A percentile compares a stretch with the other conserved stretches of the same genome.
Conservation (phyloP, 2,888 invertebrate species). For the Ectemnius cavifrons region DNA sequence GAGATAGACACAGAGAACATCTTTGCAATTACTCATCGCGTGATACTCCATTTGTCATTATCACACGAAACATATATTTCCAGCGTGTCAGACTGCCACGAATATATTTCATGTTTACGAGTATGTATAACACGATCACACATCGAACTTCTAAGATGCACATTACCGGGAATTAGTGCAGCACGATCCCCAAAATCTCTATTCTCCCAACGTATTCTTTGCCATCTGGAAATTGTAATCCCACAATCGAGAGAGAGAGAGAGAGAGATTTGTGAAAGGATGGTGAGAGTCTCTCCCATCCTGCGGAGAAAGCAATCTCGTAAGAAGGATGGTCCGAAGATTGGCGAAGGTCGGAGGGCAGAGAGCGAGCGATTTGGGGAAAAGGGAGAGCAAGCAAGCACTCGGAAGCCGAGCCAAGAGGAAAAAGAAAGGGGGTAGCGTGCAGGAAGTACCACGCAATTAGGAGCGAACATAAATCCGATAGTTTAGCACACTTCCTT, state of each 20-base stretch:
- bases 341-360: slow-evolving; percentile 7
- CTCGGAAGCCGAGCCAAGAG: slow-evolving; percentile 12
- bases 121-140: no score
- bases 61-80: slow-evolving; percentile 2
- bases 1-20: slow-evolving; percentile 25
- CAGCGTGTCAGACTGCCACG: neutral
- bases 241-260: neutral
- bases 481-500: slow-evolving; percentile 75
- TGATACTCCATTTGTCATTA: slow-evolving; percentile 2
- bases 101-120: no score
- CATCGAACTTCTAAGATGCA: no score
- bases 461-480: slow-evolving; percentile 77
- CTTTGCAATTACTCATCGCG: slow-evolving; percentile 1
- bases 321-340: slow-evolving; percentile 23
- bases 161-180: no score
- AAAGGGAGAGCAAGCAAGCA: neutral
- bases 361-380: slow-evolving; percentile 31
- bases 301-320: slow-evolving; percentile 40
- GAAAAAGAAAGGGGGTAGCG: slow-evolving; percentile 14
- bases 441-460: slow-evolving; percentile 68
- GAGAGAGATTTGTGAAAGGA: neutral
- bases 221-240: no score
- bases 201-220: no score
- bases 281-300: slow-evolving; percentile 1
- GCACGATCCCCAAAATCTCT: no score